Evolutionary conservation across 2,797 vertebrate species (phyloP), one percentile per base, ranked within the genome.

Genomic region (Zalophus californianus): DNA sequence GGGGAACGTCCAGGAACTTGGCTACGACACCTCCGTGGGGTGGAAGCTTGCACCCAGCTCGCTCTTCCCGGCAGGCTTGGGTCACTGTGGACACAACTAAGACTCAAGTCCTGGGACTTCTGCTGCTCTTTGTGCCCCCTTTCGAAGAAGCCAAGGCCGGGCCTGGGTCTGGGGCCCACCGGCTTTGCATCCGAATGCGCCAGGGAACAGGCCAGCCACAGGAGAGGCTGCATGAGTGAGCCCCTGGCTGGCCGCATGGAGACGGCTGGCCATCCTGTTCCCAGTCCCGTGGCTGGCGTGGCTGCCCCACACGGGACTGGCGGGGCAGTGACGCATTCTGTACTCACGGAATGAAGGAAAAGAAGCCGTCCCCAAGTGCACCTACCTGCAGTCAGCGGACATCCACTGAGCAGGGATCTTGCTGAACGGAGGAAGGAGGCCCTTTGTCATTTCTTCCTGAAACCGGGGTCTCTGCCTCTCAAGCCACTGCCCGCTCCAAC

Each of bases 261-360:
- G 25, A 29, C 3, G 3, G 25, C 14, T 0, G 23, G 70, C 14
- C 5, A 0, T 44, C 50, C 83, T 8, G 20, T 58, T 48, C 18
- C 1, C 0, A 50, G 11, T 2, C n/a, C 44, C 25, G 7, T 5
- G 35, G 32, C 52, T 6, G 2, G n/a, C 0, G 23, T 18, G n/a
- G 66, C 27, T 0, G 0, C 2, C 14, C 27, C 18, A 0, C n/a
- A 1, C 12, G 0, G 62, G 25, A 13, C 50, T 41, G 4, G 25
- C 13, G 32, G 48, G 27, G 11, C n/a, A 1, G 12, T 0, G 5
- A 75, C n/a, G 41, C 2, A 0, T 14, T 18, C 25, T 1, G 3
- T 0, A 6, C 10, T 25, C 72, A 15, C 0, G 2, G n/a, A 44
- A 50, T 25, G 2, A 20, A 44, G 14, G 35, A 25, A 16, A 14